phyloP scores from a whole-genome alignment of 2,888 invertebrate genomes.

The Cephus pygmeus region DNA sequence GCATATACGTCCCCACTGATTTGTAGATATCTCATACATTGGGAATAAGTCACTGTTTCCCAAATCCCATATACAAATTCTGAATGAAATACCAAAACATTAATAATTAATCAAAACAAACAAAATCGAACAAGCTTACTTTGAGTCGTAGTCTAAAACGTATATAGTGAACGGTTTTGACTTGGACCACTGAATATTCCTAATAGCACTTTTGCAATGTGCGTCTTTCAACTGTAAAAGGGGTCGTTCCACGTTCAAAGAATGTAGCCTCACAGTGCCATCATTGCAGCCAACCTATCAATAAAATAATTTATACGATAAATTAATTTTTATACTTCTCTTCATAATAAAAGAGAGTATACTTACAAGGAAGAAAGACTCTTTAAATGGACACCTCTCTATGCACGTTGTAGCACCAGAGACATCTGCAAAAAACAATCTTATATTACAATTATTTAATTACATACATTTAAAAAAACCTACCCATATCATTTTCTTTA shows the following conservation, averaged over 20 bases:
- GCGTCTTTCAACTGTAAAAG: constrained; percentile 61
- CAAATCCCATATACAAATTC: constrained; percentile 70
- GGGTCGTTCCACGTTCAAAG: constrained; percentile 63
- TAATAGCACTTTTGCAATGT: constrained; percentile 55
- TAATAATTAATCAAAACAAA: constrained; percentile 2
- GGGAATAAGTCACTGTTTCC: constrained; percentile 68
- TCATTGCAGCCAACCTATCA: constrained; percentile 66
- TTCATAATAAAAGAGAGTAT: background rate
- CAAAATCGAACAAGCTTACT: constrained; percentile 43
- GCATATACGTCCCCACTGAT: constrained; percentile 58
- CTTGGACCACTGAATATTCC: constrained; percentile 68
- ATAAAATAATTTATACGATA: background rate
- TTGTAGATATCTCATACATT: constrained; percentile 64
- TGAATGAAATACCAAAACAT: constrained; percentile 45
- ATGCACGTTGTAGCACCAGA: constrained; percentile 65
- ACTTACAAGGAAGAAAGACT: constrained; percentile 66
- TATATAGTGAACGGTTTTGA: constrained; percentile 69
- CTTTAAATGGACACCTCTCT: constrained; percentile 67
- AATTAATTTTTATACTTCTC: background rate
- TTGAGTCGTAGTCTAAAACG: constrained; percentile 64
- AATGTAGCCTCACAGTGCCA: constrained; percentile 68
- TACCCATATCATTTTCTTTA: constrained; percentile 45
- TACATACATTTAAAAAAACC: background rate
- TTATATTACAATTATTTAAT: background rate
- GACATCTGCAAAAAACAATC: constrained; percentile 39